Base-by-base conservation (phyloP, 2,113 vertebrate species). In the Pithys albifrons region DNA sequence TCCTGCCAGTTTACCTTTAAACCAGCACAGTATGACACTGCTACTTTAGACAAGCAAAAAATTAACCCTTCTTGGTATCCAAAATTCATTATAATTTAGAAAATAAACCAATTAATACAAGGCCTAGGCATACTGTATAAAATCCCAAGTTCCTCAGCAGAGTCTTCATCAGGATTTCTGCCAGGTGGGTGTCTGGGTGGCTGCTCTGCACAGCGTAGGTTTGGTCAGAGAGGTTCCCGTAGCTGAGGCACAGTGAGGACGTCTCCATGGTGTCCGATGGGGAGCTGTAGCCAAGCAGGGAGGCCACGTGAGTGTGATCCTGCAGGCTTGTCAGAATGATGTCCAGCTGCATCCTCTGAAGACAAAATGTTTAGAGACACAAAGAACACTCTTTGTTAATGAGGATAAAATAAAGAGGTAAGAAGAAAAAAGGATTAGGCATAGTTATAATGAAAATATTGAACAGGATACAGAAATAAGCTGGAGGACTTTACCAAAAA, bases 121-220 rank as follows among this genome's bases (percentile, higher is more conserved):
- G 66, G 23, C 10, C 23, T 54, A 33, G 79, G 98, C 98, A 97
- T 96, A 99, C 99, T 10, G 99, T 99, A 85, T 99, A 99, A 96
- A 99, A 99, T 83, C 99, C 99, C 89, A 99, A 97, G 97, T 99
- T 99, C 97, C 99, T 98, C 66, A 99, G 98, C 81, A 99, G 98
- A 33, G 99, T 99, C 98, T 99, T 99, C 99, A 99, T 99, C 75
- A 99, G 96, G 94, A 99, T 99, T 98, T 99, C 99, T 19, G 99
- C 99, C 84, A 99, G 97, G 91, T 99, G 99, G 22, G 99, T 99
- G 93, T 99, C 99, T 0, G 99, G 99, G 85, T 99, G 99, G 80
- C 98, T 98, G 79, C 97, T 98, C 85, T 98, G 98, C 54, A 97
- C 66, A 92, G 96, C 37, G n/a, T 98, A 98, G 1, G 98, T 89